phyloP scores from a whole-genome alignment of 2,888 invertebrate genomes.

The Scaptomyza cyrtandrae region DNA sequence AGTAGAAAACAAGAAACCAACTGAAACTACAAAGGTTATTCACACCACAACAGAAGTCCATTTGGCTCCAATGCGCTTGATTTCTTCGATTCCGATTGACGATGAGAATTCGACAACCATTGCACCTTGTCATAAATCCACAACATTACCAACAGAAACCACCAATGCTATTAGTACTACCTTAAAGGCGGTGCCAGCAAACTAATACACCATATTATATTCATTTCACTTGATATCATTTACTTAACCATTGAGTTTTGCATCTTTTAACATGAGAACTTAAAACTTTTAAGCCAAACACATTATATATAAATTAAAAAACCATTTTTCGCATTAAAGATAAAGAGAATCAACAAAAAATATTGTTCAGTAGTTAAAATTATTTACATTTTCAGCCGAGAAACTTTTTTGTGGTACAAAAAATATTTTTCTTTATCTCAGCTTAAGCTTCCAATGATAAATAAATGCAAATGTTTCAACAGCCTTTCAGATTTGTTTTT shows the following conservation, averaged over 20 bases:
- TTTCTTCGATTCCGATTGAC: constrained; percentile 1
- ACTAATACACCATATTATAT: constrained; percentile 18
- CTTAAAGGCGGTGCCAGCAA: not conserved
- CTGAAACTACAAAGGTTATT: not conserved
- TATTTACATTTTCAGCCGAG: no score
- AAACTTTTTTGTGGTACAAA: no score
- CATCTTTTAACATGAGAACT: not conserved
- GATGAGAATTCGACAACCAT: not conserved
- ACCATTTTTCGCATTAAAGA: no score
- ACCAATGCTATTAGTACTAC: constrained; percentile 4
- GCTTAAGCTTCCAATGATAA: no score
- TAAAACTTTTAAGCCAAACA: not conserved
- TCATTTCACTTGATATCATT: constrained; percentile 21
- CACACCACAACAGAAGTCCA: not conserved
- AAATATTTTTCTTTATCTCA: no score
- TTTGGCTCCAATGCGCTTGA: not conserved
- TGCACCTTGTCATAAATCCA: not conserved
- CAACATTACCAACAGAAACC: not conserved
- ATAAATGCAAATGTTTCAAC: no score
- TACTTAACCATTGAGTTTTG: constrained; percentile 19
- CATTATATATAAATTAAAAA: not conserved
- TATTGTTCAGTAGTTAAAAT: no score
- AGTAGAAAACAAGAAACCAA: not conserved
- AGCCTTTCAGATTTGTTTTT: no score
- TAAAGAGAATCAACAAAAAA: no score